Evolutionary conservation across 2,113 vertebrate species (phyloP).

Genomic region (Callipepla squamata): DNA sequence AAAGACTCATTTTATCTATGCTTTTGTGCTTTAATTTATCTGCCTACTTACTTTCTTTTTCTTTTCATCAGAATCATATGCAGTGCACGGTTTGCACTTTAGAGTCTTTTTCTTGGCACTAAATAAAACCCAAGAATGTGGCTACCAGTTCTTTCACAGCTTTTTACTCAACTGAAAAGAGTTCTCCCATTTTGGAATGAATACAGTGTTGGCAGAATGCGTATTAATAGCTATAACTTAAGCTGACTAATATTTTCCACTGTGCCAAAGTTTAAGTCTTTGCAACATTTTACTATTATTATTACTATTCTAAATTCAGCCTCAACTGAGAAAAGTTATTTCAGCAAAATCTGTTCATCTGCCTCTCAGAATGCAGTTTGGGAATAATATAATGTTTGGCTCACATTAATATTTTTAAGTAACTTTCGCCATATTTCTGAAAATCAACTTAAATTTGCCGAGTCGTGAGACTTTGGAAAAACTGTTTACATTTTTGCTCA

Average conservation of each 20-base stretch:
- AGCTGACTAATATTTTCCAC: not conserved
- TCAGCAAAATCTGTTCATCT: not conserved
- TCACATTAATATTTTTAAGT: not conserved
- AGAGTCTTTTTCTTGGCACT: not conserved
- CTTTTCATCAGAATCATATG: not conserved
- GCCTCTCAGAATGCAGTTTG: not conserved
- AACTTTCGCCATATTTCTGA: not conserved
- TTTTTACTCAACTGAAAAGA: not conserved
- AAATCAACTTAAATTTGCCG: not conserved
- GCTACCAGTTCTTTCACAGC: not conserved
- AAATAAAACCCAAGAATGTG: not conserved
- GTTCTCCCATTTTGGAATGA: not conserved
- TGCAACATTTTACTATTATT: not conserved
- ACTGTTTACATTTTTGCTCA: not conserved
- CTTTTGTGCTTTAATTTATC: not conserved
- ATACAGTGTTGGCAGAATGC: not conserved
- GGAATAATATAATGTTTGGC: not conserved
- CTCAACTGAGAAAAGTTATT: not conserved
- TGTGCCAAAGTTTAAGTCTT: not conserved
- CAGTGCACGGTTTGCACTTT: not conserved
- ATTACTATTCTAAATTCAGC: not conserved
- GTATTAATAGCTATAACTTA: not conserved
- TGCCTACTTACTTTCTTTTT: not conserved
- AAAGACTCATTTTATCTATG: not conserved
- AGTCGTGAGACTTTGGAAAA: not conserved